phyloP scores from a whole-genome alignment of 2,113 vertebrate genomes.

The Recurvirostra avosetta region DNA sequence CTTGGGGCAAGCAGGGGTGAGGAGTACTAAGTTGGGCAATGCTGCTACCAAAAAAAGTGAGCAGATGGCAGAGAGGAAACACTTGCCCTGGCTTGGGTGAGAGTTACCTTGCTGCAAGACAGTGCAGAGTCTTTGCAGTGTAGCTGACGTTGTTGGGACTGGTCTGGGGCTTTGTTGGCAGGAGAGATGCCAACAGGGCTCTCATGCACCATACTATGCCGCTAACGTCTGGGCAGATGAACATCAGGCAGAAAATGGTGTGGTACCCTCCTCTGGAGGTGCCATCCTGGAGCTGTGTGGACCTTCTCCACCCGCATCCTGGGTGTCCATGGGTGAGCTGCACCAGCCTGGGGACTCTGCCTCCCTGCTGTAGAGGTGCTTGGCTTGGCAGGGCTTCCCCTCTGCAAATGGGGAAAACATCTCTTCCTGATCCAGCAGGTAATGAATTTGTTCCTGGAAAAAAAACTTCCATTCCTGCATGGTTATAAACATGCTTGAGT shows the following conservation, averaged over 20 bases:
- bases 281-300: background rate
- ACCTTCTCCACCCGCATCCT: fast-evolving
- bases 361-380: background rate
- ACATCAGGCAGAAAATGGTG: background rate
- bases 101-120: background rate
- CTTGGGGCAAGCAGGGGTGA: background rate
- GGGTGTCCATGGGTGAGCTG: background rate
- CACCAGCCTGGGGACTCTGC: background rate
- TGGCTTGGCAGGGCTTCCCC: background rate
- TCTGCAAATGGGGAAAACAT: background rate
- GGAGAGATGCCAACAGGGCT: background rate
- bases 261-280: background rate
- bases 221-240: background rate
- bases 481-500: conserved; percentile 22
- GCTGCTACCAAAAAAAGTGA: background rate
- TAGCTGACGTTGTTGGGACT: background rate
- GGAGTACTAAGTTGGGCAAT: fast-evolving
- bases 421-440: background rate
- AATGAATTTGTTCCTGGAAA: background rate
- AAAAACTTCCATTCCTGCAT: background rate
- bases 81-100: background rate
- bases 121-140: background rate
- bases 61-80: background rate
- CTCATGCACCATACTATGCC: background rate
- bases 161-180: background rate